A percentile compares a stretch with the other conserved stretches of the same genome.
phyloP scores from a whole-genome alignment of 2,797 vertebrate species.

The Liparis tanakae region DNA sequence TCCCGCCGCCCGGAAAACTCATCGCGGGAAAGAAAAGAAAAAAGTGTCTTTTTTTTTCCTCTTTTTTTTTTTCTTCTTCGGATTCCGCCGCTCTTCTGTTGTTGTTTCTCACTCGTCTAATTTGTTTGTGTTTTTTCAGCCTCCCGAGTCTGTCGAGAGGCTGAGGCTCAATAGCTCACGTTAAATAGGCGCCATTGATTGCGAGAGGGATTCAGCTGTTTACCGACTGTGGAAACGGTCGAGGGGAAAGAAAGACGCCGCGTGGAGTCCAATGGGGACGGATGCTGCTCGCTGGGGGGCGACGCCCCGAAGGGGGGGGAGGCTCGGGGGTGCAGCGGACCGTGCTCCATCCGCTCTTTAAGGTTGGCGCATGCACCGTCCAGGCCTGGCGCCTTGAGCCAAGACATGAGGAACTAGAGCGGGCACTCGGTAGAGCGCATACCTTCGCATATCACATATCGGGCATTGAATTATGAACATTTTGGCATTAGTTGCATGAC shows the following conservation, averaged over 20 bases:
- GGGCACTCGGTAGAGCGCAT: no score
- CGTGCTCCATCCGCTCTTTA: conserved; percentile 56
- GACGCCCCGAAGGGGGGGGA: conserved; percentile 54
- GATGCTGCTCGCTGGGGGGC: conserved; percentile 69
- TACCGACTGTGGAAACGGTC: conserved; percentile 74
- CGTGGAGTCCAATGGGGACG: conserved; percentile 61
- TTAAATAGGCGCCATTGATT: conserved; percentile 79
- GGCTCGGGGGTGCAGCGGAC: conserved; percentile 36
- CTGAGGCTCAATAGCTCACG: conserved; percentile 73
- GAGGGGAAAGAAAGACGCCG: conserved; percentile 39
- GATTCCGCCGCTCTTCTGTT: conserved; percentile 40
- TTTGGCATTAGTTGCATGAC: no score
- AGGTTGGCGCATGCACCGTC: conserved; percentile 43
- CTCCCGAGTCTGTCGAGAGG: conserved; percentile 56
- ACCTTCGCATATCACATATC: no score
- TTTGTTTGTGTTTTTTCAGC: conserved; percentile 72
- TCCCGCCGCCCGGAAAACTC: conserved; percentile 58
- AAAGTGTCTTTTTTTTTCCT: conserved; percentile 57
- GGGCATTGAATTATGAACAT: no score
- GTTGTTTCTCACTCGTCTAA: conserved; percentile 64
- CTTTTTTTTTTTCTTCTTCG: no score
- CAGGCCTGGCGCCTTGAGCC: conserved; percentile 35
- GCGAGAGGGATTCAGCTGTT: conserved; percentile 74
- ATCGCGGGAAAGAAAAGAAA: conserved; percentile 52
- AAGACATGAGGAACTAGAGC: conserved; percentile 36